Evolutionary conservation across 2,113 vertebrate species (phyloP), one percentile per base, ranked within the genome.

Genomic region (Perca fluviatilis): DNA sequence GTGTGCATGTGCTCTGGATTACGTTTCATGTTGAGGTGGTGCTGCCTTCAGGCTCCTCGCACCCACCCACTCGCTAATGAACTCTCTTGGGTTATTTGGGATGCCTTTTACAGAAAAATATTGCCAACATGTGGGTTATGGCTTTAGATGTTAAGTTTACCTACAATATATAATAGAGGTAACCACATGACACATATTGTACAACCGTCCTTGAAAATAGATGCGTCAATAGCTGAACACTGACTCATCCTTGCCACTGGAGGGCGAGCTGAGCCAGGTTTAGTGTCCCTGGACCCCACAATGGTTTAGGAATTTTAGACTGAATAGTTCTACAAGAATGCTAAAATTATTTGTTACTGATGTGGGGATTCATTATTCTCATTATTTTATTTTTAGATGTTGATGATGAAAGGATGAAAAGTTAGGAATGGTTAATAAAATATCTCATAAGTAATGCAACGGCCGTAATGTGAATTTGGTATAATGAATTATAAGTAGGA

Each of bases 191-290:
- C 33, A 47, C 36, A 33, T 16, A 47, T 40, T 49, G 11, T 7
- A 2, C 47, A 62, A 46, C 47, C 10, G 6, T 46, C 49, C 18
- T 56, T 7, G 62, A 61, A 30, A 47, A 57, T 1, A 14, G 9
- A n/a, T 46, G 53, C 67, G 62, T 23, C 14, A 40, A 14, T 12
- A 49, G 19, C 62, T 77, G 23, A 49, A 46, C 7, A 0, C 43
- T 65, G 23, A 66, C 4, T 43, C n/a, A 3, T 70, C 73, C 27
- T 60, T 3, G 30, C 85, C 90, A 87, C 81, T 74, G 51, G 91
- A 79, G 85, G 83, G 87, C 79, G 56, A 50, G 1, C 61, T 40
- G 27, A 30, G 13, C 4, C 63, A 79, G 9, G 6, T 36, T 25
- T 33, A n/a, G 1, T 23, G 9, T 43, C 9, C 40, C 40, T 43